A percentile compares a stretch with the other conserved stretches of the same genome.
phyloP scores from a whole-genome alignment of 2,113 vertebrate species.

The Thymallus thymallus region DNA sequence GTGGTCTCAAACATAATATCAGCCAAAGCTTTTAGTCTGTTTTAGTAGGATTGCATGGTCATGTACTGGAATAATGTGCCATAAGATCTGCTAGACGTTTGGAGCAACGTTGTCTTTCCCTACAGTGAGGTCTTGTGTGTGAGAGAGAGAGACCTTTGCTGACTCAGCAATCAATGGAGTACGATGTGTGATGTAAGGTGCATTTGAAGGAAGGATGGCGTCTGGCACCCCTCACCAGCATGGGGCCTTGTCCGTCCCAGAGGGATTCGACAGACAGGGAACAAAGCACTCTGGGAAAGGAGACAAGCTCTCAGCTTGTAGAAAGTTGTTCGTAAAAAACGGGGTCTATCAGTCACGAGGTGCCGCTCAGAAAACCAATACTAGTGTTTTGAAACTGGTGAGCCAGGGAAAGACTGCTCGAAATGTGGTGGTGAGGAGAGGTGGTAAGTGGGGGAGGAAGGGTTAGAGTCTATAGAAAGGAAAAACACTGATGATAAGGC shows the following conservation, averaged over 20 bases:
- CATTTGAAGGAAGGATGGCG: not conserved
- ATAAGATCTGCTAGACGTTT: too few relatives aligned
- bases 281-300: not conserved
- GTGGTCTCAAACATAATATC: too few relatives aligned
- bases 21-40: too few relatives aligned
- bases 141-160: too few relatives aligned
- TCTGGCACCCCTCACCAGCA: not conserved
- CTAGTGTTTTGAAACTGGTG: not conserved
- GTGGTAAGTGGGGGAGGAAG: not conserved
- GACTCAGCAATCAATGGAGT: too few relatives aligned
- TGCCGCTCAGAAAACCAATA: not conserved
- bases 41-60: too few relatives aligned
- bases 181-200: not conserved
- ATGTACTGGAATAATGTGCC: too few relatives aligned
- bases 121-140: too few relatives aligned
- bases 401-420: not conserved
- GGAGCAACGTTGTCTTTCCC: too few relatives aligned
- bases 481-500: not conserved
- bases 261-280: not conserved
- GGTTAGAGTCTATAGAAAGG: not conserved
- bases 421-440: not conserved
- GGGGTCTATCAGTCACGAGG: too few relatives aligned
- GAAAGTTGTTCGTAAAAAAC: not conserved
- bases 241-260: not conserved
- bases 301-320: not conserved